phyloP scores from a whole-genome alignment of 2,113 vertebrate species.

The Dasyurus viverrinus region DNA sequence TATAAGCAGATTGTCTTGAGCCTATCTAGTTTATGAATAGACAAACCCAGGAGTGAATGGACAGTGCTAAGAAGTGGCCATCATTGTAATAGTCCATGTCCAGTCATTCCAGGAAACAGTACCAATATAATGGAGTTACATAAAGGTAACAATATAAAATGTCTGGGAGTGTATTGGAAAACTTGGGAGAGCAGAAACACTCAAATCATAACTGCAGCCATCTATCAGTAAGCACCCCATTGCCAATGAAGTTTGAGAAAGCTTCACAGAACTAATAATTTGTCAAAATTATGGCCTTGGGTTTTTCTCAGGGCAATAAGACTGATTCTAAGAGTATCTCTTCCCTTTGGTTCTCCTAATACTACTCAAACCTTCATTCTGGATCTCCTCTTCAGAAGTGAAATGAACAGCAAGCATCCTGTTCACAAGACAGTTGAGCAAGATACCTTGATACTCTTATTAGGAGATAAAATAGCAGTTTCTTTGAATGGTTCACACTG shows the following conservation, averaged over 20 bases:
- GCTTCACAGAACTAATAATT: constrained; percentile 15
- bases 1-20: neutral
- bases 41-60: neutral
- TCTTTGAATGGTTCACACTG: constrained; percentile 75
- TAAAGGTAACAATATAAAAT: neutral
- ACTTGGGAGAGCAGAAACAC: neutral
- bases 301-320: constrained; percentile 47
- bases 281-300: neutral
- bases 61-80: neutral
- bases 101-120: neutral
- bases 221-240: constrained; percentile 16
- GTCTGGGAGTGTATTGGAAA: neutral
- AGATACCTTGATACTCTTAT: constrained; percentile 68
- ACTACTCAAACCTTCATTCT: constrained; percentile 32
- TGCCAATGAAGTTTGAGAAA: constrained; percentile 12
- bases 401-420: constrained; percentile 66
- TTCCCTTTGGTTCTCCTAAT: constrained; percentile 21
- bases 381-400: constrained; percentile 50
- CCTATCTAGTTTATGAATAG: neutral
- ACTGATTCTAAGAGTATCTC: constrained; percentile 6
- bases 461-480: constrained; percentile 81
- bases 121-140: neutral
- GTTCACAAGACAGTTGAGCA: constrained; percentile 30
- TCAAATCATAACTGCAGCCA: constrained; percentile 17
- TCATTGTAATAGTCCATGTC: neutral